Evolutionary conservation across 2,797 vertebrate genomes (phyloP).

Genomic region (Onychomys leucogaster): DNA sequence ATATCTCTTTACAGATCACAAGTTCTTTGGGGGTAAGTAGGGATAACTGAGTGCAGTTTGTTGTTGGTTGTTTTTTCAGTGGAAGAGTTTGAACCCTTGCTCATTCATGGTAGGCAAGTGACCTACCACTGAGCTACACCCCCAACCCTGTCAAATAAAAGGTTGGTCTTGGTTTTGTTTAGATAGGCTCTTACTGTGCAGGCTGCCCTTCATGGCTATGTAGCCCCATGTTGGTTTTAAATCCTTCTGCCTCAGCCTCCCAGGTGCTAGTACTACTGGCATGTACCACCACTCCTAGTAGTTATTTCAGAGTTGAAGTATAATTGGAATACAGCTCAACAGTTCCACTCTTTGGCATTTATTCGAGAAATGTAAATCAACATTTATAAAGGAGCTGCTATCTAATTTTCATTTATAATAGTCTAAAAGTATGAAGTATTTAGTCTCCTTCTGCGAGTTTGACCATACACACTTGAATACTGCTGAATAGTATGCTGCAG

Average conservation of each 20-base stretch:
- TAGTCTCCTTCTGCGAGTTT: background rate
- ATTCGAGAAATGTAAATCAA: background rate
- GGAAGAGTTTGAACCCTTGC: background rate
- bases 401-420: background rate
- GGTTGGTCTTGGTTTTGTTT: background rate
- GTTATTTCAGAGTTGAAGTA: background rate
- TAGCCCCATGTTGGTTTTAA: background rate
- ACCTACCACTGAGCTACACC: background rate
- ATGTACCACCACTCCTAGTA: background rate
- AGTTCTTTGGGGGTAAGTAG: background rate
- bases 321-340: background rate
- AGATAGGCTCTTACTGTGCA: background rate
- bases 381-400: background rate
- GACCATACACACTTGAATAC: background rate
- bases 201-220: background rate
- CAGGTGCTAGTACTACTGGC: background rate
- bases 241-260: background rate
- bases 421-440: background rate
- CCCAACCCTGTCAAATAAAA: background rate
- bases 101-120: background rate
- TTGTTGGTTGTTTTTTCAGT: background rate
- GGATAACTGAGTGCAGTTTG: background rate
- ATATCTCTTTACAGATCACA: background rate
- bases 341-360: background rate
- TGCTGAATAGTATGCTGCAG: background rate